Evolutionary conservation across 2,797 vertebrate genomes (phyloP).

Genomic region (Zonotrichia albicollis): DNA sequence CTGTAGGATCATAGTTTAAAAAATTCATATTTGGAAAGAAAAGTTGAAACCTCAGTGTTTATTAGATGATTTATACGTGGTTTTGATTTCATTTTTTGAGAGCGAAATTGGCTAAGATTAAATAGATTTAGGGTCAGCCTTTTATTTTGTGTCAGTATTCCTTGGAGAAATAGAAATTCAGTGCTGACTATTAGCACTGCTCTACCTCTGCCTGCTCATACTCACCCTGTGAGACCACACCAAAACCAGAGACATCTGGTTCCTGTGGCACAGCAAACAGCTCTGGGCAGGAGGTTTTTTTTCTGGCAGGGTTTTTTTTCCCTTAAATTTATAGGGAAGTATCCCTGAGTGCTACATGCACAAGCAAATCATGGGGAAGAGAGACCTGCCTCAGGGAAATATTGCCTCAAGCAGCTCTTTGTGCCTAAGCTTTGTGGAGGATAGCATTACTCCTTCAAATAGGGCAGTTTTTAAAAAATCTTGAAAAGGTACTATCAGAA

Average conservation of each 20-base stretch:
- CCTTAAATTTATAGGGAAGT: neutral
- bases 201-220: neutral
- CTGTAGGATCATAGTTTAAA: neutral
- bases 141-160: neutral
- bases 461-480: neutral
- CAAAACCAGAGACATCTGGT: neutral
- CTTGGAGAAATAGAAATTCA: neutral
- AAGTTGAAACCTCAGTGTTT: neutral
- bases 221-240: accelerated
- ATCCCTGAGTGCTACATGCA: neutral
- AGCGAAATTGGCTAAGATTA: neutral
- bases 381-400: neutral
- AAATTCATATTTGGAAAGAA: neutral
- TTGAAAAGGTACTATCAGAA: neutral
- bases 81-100: neutral
- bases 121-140: neutral
- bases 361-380: neutral
- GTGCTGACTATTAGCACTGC: neutral
- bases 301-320: neutral
- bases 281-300: neutral
- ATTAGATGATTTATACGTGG: neutral
- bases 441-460: neutral
- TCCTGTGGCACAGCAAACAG: neutral
- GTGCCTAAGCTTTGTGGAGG: neutral
- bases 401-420: neutral